Base-by-base conservation (phyloP, 2,888 invertebrate genomes). In the Drosophila diplacantha region DNA sequence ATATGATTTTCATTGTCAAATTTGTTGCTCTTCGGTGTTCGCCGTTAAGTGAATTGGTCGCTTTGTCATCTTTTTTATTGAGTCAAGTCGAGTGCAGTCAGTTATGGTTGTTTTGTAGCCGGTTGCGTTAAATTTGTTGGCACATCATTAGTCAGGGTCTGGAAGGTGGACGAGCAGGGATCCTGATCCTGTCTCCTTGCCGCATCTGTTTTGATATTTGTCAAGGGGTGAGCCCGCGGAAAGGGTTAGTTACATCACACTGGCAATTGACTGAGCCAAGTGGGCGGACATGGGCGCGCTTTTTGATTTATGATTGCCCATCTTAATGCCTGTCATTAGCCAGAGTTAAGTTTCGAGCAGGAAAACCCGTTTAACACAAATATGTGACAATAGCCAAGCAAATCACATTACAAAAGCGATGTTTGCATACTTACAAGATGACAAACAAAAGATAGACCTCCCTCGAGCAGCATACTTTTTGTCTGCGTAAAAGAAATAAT, bases 1-100 rank as follows among this genome's bases (percentile, higher is more conserved):
- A 87, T 87, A 87, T 87, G 87, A 87, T 87, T 87, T 85, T 74
- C 86, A 84, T 85, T 86, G 87, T 86, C 79, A 84, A 80, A 79
- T 78, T 72, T 80, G 81, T 51, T 73, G 65, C 65, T 69, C 8
- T 29, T 29, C 29, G 29, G 29, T 29, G 29, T 68, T 60, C 64
- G 56, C 61, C 72, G 71, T 76, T 84, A 83, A 86, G 86, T 86
- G 86, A 85, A 84, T 85, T 78, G 73, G 75, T 50, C 79, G 81
- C 78, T 83, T 82, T 83, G 73, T 80, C 84, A 84, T 81, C 85
- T 77, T 72, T 73, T 68, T 73, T 54, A 58, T 70, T 37, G 61
- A 65, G 55, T 59, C 59, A 39, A 64, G 68, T 49, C 41, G 53
- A 75, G 68, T 52, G 37, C 56, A 71, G 68, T 72, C 68, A 63